A percentile compares a stretch with the other conserved stretches of the same genome.
Conservation (phyloP, 2,113 vertebrate genomes). For the Macquaria ambigua region DNA sequence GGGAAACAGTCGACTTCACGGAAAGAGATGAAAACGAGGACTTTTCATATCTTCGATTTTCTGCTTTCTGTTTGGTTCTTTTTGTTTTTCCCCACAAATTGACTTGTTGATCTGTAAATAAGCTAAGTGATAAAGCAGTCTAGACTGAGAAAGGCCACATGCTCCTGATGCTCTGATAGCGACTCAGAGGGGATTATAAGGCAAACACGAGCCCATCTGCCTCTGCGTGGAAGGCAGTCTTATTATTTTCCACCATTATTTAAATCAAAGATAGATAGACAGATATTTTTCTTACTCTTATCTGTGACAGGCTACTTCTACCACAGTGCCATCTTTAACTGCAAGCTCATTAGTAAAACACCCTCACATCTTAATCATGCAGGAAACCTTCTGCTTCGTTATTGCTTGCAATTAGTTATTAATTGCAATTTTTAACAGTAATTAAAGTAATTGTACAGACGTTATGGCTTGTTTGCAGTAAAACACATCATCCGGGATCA, state of each 20-base stretch:
- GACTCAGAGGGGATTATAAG: slow-evolving; percentile 56
- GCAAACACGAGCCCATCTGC: slow-evolving; percentile 53
- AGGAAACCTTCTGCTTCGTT: slow-evolving; percentile 51
- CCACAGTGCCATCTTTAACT: not conserved
- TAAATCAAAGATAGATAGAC: slow-evolving; percentile 15
- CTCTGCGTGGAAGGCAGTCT: not conserved
- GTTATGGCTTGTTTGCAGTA: slow-evolving; percentile 42
- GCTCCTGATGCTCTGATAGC: slow-evolving; percentile 36
- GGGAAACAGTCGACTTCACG: slow-evolving; percentile 34
- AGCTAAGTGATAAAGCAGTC: slow-evolving; percentile 59
- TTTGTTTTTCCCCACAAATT: slow-evolving; percentile 43
- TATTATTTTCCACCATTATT: slow-evolving; percentile 29
- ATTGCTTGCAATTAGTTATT: slow-evolving; percentile 32
- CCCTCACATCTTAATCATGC: not conserved
- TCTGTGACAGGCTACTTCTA: not conserved
- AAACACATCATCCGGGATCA: slow-evolving; percentile 46
- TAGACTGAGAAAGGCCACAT: slow-evolving; percentile 57
- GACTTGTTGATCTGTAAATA: slow-evolving; percentile 71
- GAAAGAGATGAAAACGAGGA: slow-evolving; percentile 8
- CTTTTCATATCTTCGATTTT: slow-evolving; percentile 32
- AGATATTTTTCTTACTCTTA: not conserved
- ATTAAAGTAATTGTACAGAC: slow-evolving; percentile 57
- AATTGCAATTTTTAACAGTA: slow-evolving; percentile 45
- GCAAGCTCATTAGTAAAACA: slow-evolving; percentile 5
- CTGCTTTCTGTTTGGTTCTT: not conserved